Conservation (phyloP, 2,797 vertebrate genomes). For the Anguilla pacifica region DNA sequence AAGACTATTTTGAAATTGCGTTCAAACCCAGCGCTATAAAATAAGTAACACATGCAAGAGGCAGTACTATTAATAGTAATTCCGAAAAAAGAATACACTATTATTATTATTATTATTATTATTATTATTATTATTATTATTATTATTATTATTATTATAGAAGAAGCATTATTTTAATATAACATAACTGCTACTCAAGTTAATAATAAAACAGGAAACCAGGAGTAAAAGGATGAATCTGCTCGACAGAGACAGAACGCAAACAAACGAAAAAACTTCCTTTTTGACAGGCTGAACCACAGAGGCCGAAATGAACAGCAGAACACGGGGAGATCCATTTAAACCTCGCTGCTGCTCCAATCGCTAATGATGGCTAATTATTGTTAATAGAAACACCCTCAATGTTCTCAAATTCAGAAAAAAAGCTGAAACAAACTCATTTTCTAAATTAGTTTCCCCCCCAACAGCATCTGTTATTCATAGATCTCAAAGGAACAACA, state of each 20-base stretch:
- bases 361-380: constrained; percentile 53
- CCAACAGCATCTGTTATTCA: constrained; percentile 44
- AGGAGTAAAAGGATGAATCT: background rate
- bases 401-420: constrained; percentile 38
- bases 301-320: constrained; percentile 32
- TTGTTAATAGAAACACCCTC: constrained; percentile 42
- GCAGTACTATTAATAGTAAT: background rate
- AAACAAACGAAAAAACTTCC: constrained; percentile 37
- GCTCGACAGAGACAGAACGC: constrained; percentile 31
- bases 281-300: constrained; percentile 23
- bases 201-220: background rate
- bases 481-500: constrained; percentile 26
- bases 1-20: no score
- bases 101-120: no score
- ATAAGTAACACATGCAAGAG: no score
- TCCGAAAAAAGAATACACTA: background rate
- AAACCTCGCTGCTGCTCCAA: constrained; percentile 53
- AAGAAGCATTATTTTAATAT: background rate
- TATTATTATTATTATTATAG: background rate
- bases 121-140: background rate
- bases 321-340: constrained; percentile 50
- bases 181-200: background rate
- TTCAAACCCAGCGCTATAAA: no score
- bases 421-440: constrained; percentile 48
- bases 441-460: constrained; percentile 39